phyloP scores from a whole-genome alignment of 30 jellyfish, hydroid and myxozoan genomes.

The Hydractinia symbiolongicarpus region DNA sequence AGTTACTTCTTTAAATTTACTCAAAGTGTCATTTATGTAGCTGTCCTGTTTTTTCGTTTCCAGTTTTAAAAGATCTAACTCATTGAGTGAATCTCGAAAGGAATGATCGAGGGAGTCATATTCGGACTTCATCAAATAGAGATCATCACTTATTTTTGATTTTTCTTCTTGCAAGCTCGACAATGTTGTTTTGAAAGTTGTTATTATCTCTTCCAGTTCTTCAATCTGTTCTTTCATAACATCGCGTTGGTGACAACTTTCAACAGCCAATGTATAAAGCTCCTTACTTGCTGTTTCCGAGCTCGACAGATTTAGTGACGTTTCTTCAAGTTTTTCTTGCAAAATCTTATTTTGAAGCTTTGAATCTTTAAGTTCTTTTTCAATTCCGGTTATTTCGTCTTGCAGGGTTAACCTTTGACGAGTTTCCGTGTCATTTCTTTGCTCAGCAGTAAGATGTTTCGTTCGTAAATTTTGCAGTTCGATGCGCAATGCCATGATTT shows the following conservation, averaged over 20 bases:
- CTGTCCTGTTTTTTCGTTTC: conserved; percentile 3
- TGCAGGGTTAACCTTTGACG: not conserved
- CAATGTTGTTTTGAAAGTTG: not conserved
- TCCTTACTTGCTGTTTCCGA: not conserved
- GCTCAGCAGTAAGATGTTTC: not conserved
- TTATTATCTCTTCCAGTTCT: conserved; percentile 5
- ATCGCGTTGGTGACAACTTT: not conserved
- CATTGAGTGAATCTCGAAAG: conserved; percentile 1
- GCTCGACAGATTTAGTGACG: not conserved
- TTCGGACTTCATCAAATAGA: conserved; percentile 8
- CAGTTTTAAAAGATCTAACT: not conserved
- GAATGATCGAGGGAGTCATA: not conserved
- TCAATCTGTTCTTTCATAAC: conserved; percentile 3
- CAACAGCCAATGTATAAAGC: not conserved
- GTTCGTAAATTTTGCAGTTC: conserved; percentile 13
- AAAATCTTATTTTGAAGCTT: not conserved
- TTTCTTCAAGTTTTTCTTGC: not conserved
- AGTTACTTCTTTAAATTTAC: conserved; percentile 6
- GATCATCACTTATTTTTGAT: not conserved
- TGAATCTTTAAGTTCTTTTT: not conserved
- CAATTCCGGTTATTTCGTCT: not conserved
- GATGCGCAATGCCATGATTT: not conserved
- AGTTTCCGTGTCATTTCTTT: not conserved
- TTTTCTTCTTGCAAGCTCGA: not conserved
- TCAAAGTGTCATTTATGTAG: not conserved